Conservation (phyloP, 92 coral and sea anemone genomes). For the Phenganax subtilis region DNA sequence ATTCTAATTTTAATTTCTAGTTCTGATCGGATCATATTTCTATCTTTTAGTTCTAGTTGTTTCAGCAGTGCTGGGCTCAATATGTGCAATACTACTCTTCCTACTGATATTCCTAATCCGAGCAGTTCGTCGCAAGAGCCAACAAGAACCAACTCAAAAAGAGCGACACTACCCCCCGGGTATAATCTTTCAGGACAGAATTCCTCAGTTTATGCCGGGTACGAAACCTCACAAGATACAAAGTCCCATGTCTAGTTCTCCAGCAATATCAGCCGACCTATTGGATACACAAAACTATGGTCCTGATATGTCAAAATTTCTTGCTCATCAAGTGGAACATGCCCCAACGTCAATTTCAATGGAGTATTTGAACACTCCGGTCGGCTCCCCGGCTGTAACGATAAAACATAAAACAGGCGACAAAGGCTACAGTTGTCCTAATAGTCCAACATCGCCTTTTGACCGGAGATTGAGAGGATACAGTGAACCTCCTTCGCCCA, state of each 20-base stretch:
- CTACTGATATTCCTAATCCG: constrained; percentile 25
- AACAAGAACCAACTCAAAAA: neutral
- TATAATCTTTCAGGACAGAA: constrained; percentile 16
- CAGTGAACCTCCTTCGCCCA: constrained; percentile 6
- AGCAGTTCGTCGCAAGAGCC: constrained; percentile 10
- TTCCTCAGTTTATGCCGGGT: constrained; percentile 31
- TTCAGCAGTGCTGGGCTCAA: constrained; percentile 30
- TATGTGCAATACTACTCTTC: constrained; percentile 20
- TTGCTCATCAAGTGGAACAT: constrained; percentile 19
- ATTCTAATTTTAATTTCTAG: neutral
- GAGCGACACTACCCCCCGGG: constrained; percentile 23
- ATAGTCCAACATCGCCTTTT: neutral
- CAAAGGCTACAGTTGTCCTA: constrained; percentile 12
- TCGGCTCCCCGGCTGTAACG: constrained; percentile 13
- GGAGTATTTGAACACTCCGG: constrained; percentile 33
- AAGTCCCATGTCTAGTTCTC: constrained; percentile 9
- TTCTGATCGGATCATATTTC: neutral
- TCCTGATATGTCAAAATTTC: constrained; percentile 36
- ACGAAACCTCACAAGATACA: constrained; percentile 16
- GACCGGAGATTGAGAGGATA: neutral
- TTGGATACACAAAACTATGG: constrained; percentile 27
- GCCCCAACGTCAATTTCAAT: constrained; percentile 19
- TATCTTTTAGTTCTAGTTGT: constrained; percentile 20
- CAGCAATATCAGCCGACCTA: constrained; percentile 17
- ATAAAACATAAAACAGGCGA: neutral